Base-by-base conservation (phyloP, 2,888 invertebrate species). In the Aphidoletes aphidimyza region DNA sequence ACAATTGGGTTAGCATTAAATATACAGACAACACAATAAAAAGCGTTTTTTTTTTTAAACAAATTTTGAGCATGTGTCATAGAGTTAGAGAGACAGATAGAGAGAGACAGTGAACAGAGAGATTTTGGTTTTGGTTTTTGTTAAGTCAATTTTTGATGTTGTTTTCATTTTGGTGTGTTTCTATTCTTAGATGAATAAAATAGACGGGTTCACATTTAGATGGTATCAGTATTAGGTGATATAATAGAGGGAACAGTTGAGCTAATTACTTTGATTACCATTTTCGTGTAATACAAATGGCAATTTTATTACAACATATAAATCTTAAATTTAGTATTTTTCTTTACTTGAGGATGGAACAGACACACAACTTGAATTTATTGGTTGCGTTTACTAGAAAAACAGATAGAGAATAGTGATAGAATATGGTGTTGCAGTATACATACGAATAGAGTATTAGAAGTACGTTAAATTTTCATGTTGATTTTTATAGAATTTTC, bases 391-490 rank as follows among this genome's bases (percentile, higher is more conserved):
- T n/a, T n/a, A n/a, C n/a, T n/a, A n/a, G n/a, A n/a, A n/a, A n/a
- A n/a, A 22, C 11, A 2, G 54, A 54, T 8, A 54, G 54, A 54
- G n/a, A 26, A 5, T 26, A 8, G 54, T 26, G 54, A 26, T 30
- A 69, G 69, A 69, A 69, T 30, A 22, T 54, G 54, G 22, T 22
- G 11, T 54, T 69, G 11, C 69, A 69, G 30, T 69, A 69, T 69
- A 69, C 69, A 69, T 69, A 69, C 69, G 69, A 30, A 69, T 69
- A 69, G 69, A 69, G 34, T 69, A 69, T 6, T 30, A 69, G 69
- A 69, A 69, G 69, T 69, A 69, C 14, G 30, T 69, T 54, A n/a
- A n/a, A n/a, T 54, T 54, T 69, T 69, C 8, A 14, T n/a, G n/a
- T 30, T 17, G 19, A 30, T 8, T 30, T 30, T 69, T 69, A 69